Evolutionary conservation across 1,140 invertebrate genomes (phyloP), one percentile per base, ranked within the genome.

Genomic region (Chironomus striatipennis): DNA sequence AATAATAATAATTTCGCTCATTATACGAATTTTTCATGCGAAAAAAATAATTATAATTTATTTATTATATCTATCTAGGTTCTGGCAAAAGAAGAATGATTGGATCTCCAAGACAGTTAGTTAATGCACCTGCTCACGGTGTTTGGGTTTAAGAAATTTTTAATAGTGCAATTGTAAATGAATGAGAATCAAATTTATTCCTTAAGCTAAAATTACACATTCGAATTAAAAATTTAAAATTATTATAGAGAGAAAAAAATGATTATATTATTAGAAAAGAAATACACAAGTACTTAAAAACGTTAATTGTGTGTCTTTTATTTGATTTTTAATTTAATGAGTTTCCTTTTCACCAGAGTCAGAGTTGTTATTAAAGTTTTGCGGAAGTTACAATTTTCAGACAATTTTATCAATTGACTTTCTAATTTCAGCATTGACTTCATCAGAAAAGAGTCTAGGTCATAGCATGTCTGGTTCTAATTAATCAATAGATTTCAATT

Each of bases 61-160:
- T n/a, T n/a, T n/a, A n/a, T n/a, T n/a, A n/a, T n/a, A n/a, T n/a
- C n/a, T n/a, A 74, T 83, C 77, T 78, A 91, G 92, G 92, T 77
- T 87, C 90, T 74, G 89, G 90, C 78, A 93, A 94, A 83, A 95
- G 94, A 74, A 90, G 93, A 82, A 96, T 97, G 83, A 92, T 95
- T 77, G 93, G 94, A 17, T 95, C 93, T 42, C 93, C 94, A 47
- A 86, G 94, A 76, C 93, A 96, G 82, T 83, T 96, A 57, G 94
- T 96, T 84, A 96, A 94, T 83, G 93, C 95, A 43, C 93, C 96
- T 72, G 93, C 94, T 65, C 94, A 97, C 80, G 95, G 95, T 24
- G 95, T 98, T 74, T 98, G 95, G 95, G 95, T 98, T 64, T 97
- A 87, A 86, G 10, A 17, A 47, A 15, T 57, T 57, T 12, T 57